Evolutionary conservation across 30 jellyfish, hydroid and myxozoan species (phyloP).

Genomic region (Cassiopea andromeda): DNA sequence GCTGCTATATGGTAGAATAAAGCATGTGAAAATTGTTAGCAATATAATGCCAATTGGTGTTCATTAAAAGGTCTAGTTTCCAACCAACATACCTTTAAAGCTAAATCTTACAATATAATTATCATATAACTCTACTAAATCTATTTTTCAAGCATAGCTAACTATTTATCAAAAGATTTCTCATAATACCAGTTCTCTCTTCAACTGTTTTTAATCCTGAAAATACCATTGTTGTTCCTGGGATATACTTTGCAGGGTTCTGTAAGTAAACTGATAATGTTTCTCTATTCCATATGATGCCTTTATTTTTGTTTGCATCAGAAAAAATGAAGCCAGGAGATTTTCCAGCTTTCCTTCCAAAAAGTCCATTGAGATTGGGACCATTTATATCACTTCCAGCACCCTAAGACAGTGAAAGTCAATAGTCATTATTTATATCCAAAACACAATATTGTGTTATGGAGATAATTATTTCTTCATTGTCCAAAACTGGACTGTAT

Average conservation of each 20-base stretch:
- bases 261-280: conserved; percentile 89
- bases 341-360: conserved; percentile 94
- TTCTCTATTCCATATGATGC: conserved; percentile 89
- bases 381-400: conserved; percentile 97
- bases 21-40: too few species aligned
- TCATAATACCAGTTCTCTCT: conserved; percentile 89
- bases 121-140: too few species aligned
- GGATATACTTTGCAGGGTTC: conserved; percentile 95
- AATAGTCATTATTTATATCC: not conserved
- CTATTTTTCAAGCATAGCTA: not conserved
- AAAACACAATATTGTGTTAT: too few species aligned
- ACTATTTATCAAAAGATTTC: not conserved
- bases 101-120: too few species aligned
- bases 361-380: conserved; percentile 88
- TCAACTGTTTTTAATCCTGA: conserved; percentile 92
- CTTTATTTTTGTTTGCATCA: conserved; percentile 88
- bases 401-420: not conserved
- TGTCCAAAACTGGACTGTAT: too few species aligned
- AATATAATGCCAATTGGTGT: too few species aligned
- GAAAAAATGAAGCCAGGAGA: conserved; percentile 85
- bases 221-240: conserved; percentile 98
- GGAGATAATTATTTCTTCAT: too few species aligned
- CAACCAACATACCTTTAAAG: too few species aligned
- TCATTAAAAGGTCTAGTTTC: too few species aligned
- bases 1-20: too few species aligned